Conservation (phyloP, 2,888 invertebrate genomes). For the Tribolium freemani region DNA sequence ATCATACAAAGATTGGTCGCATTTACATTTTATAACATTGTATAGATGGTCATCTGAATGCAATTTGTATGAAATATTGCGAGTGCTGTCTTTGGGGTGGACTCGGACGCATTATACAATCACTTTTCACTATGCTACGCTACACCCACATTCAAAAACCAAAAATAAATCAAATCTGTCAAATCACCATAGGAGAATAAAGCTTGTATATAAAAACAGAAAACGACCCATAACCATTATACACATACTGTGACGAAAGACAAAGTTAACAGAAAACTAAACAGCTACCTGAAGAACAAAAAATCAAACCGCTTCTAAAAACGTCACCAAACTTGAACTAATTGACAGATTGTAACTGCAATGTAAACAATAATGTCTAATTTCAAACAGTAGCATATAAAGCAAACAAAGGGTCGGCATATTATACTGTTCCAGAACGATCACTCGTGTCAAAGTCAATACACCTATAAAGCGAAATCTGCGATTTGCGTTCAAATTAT, state of each 20-base stretch:
- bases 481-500: conserved; percentile 28
- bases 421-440: neutral
- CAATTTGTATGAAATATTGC: conserved; percentile 63
- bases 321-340: conserved; percentile 6
- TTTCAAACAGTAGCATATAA: neutral
- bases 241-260: conserved; percentile 22
- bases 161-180: conserved; percentile 43
- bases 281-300: conserved; percentile 23
- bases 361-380: conserved; percentile 7
- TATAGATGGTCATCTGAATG: conserved; percentile 63
- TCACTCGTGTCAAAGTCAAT: conserved; percentile 2
- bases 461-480: neutral
- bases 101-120: conserved; percentile 38
- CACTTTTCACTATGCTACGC: conserved; percentile 37
- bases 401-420: conserved; percentile 9
- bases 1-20: conserved; percentile 59
- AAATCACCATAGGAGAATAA: conserved; percentile 17
- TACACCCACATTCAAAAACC: conserved; percentile 37
- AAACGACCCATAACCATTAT: conserved; percentile 10
- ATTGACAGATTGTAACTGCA: neutral
- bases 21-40: conserved; percentile 66
- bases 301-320: conserved; percentile 9
- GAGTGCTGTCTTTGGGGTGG: conserved; percentile 54
- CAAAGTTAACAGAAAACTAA: conserved; percentile 19
- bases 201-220: conserved; percentile 22